A percentile compares a stretch with the other conserved stretches of the same genome.
phyloP scores from a whole-genome alignment of 2,888 invertebrate species.

The Heliconius hortense region DNA sequence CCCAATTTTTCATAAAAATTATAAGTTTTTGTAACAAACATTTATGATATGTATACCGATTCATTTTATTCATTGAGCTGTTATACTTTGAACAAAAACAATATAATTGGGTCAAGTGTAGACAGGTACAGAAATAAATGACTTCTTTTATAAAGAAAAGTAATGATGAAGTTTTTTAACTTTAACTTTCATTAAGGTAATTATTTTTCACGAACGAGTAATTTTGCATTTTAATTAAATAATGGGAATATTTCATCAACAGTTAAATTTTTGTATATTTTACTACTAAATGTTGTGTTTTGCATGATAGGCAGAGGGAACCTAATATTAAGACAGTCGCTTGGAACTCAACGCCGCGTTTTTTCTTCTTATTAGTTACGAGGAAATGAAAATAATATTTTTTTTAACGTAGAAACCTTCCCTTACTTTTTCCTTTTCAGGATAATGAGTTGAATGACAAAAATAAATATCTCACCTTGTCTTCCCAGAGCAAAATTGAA shows the following conservation, averaged over 20 bases:
- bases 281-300: not conserved
- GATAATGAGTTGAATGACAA: too few species aligned
- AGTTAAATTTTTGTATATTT: not conserved
- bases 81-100: conserved; percentile 9
- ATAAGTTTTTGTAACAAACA: not conserved
- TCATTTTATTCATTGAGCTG: conserved; percentile 5
- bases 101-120: conserved; percentile 13
- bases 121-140: conserved; percentile 10
- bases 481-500: too few species aligned
- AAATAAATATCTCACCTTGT: too few species aligned
- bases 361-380: too few species aligned
- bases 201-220: conserved; percentile 2
- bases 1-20: not conserved
- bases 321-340: too few species aligned
- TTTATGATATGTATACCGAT: not conserved
- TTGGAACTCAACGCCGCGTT: too few species aligned
- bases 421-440: too few species aligned
- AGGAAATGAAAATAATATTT: too few species aligned
- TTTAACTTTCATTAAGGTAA: not conserved
- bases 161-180: conserved; percentile 5
- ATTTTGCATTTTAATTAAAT: not conserved
- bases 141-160: conserved; percentile 12
- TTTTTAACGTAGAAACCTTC: too few species aligned
- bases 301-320: not conserved
- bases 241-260: not conserved